Percentiles rank a stretch among this genome's conserved stretches.
These are phyloP conservation scores for Salvelinus namaycush DNA, from an alignment of 2,113 vertebrate species.

Conservation along the genomic window DNA sequence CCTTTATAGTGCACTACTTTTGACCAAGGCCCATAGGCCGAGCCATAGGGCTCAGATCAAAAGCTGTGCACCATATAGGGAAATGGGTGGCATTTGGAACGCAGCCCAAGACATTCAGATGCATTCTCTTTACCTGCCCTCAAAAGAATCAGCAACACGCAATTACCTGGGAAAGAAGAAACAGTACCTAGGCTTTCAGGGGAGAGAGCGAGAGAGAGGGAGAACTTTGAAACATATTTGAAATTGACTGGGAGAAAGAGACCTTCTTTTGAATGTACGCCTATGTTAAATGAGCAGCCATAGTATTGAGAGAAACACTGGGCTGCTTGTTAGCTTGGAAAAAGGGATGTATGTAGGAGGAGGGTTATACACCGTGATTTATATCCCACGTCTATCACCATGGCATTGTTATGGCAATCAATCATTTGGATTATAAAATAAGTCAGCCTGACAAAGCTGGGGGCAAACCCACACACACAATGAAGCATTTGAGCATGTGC, in stretches of 20 bases:
- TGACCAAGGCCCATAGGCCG: too few species aligned
- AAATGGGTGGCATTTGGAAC: too few species aligned
- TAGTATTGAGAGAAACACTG: conserved; percentile 44
- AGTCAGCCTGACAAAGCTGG: conserved; percentile 45
- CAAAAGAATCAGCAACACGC: conserved; percentile 63
- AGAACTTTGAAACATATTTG: conserved; percentile 39
- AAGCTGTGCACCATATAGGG: too few species aligned
- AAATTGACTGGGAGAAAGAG: conserved; percentile 23
- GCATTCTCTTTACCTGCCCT: conserved; percentile 52
- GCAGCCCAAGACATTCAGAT: conserved; percentile 38
- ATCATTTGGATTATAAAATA: conserved; percentile 50
- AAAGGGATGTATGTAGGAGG: conserved; percentile 47
- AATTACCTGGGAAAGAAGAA: conserved; percentile 51
- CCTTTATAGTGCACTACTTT: too few species aligned
- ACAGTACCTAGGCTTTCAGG: conserved; percentile 43
- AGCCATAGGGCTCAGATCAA: too few species aligned
- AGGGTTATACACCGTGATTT: conserved; percentile 53
- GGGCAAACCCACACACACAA: conserved; percentile 28
- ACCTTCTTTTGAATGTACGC: neutral
- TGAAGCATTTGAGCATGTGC: conserved; percentile 2
- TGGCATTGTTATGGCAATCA: conserved; percentile 47
- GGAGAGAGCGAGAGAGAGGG: neutral
- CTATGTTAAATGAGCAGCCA: conserved; percentile 16
- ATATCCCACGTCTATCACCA: conserved; percentile 46
- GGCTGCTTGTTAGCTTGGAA: conserved; percentile 46